phyloP scores from a whole-genome alignment of 2,113 vertebrate genomes.

The Otocyon megalotis region DNA sequence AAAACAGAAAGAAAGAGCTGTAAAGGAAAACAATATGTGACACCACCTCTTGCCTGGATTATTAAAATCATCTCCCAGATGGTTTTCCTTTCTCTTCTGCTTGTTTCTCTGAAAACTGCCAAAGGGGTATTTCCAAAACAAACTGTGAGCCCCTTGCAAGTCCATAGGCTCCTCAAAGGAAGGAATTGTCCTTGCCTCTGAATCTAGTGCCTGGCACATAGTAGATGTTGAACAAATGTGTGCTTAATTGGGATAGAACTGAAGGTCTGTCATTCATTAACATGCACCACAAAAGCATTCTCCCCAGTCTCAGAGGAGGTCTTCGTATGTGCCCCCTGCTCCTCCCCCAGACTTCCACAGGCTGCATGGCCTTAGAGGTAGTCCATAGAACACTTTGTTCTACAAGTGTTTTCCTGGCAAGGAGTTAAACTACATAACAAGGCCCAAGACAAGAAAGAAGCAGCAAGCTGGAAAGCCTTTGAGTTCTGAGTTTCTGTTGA shows the following conservation, averaged over 20 bases:
- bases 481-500: not conserved
- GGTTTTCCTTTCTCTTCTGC: not conserved
- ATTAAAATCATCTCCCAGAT: conserved; percentile 17
- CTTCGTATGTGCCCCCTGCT: not conserved
- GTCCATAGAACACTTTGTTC: not conserved
- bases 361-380: not conserved
- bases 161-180: conserved; percentile 7
- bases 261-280: conserved; percentile 27
- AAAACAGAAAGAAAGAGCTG: not conserved
- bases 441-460: conserved; percentile 2
- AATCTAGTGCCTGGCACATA: not conserved
- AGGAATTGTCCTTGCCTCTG: conserved; percentile 15
- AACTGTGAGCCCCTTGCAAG: not conserved
- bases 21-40: not conserved
- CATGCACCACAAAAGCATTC: not conserved
- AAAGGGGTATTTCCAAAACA: conserved; percentile 73
- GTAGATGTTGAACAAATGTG: conserved; percentile 43
- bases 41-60: not conserved
- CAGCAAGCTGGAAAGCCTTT: not conserved
- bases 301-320: not conserved
- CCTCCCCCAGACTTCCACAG: not conserved
- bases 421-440: conserved; percentile 14
- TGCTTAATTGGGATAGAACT: not conserved
- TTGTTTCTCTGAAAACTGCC: conserved; percentile 46
- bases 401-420: not conserved